Conservation (phyloP, 2,113 vertebrate genomes). For the Setophaga petechia region DNA sequence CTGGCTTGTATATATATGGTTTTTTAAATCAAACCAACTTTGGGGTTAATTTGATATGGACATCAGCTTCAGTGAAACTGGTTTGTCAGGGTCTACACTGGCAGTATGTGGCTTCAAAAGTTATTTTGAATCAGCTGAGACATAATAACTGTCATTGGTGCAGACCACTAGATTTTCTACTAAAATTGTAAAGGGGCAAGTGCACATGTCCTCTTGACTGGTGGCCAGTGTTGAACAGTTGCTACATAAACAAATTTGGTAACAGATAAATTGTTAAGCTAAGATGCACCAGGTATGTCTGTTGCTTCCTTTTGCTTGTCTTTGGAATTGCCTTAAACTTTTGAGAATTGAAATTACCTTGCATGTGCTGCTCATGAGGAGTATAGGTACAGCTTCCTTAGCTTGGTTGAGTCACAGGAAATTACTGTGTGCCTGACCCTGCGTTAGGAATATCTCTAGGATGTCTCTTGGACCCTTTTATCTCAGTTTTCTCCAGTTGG, state of each 20-base stretch:
- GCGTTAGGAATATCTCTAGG: neutral
- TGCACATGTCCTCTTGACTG: neutral
- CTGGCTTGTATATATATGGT: neutral
- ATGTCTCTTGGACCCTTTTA: neutral
- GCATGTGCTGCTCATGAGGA: neutral
- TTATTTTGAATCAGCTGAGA: neutral
- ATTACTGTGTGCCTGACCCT: accelerated
- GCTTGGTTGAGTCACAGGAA: neutral
- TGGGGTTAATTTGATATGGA: neutral
- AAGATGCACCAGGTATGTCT: neutral
- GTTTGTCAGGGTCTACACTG: neutral
- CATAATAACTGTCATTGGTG: neutral
- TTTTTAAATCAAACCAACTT: neutral
- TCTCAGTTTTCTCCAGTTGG: neutral
- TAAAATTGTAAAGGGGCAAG: neutral
- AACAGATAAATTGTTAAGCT: neutral
- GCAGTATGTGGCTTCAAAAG: neutral
- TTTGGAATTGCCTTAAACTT: neutral
- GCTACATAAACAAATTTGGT: neutral
- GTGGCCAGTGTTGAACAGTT: neutral
- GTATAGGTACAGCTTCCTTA: neutral
- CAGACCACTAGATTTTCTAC: neutral
- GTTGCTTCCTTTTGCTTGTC: neutral
- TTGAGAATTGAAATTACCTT: neutral
- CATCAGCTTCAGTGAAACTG: neutral